phyloP scores from a whole-genome alignment of 2,888 invertebrate species.

The Iphiclides podalirius region DNA sequence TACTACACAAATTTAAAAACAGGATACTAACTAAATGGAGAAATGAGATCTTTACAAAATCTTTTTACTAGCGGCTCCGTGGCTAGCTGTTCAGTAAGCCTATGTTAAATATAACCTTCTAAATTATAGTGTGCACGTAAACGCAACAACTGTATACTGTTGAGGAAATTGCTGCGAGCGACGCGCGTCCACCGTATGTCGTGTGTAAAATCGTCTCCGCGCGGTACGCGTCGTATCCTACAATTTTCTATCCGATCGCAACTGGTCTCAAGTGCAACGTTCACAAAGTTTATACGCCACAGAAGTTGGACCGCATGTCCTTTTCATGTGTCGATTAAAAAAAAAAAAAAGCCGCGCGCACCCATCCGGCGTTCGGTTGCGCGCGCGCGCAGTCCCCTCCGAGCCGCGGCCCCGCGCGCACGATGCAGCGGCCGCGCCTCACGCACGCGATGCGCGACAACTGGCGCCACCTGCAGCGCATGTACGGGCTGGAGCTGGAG shows the following conservation, averaged over 20 bases:
- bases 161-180: conserved; percentile 11
- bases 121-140: not conserved
- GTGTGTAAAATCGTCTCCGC: conserved; percentile 1
- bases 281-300: too few species aligned
- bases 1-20: too few species aligned
- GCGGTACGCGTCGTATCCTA: too few species aligned
- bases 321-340: conserved; percentile 18
- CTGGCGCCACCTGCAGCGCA: conserved; percentile 73
- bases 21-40: too few species aligned
- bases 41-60: too few species aligned
- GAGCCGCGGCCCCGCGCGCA: conserved; percentile 72
- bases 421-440: conserved; percentile 76
- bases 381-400: conserved; percentile 50
- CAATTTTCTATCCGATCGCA: too few species aligned
- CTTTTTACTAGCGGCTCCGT: too few species aligned
- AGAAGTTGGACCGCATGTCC: not conserved
- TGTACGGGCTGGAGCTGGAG: conserved; percentile 70
- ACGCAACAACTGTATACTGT: conserved; percentile 3
- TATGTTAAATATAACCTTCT: conserved; percentile 4
- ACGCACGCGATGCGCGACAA: conserved; percentile 78
- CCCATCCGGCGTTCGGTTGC: conserved; percentile 23
- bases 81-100: too few species aligned
- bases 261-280: too few species aligned
- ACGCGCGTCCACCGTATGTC: conserved; percentile 11
- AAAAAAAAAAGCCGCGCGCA: conserved; percentile 33